A percentile compares a stretch with the other conserved stretches of the same genome.
phyloP scores from a whole-genome alignment of 2,888 invertebrate genomes.

The Hydropsyche betteni region DNA sequence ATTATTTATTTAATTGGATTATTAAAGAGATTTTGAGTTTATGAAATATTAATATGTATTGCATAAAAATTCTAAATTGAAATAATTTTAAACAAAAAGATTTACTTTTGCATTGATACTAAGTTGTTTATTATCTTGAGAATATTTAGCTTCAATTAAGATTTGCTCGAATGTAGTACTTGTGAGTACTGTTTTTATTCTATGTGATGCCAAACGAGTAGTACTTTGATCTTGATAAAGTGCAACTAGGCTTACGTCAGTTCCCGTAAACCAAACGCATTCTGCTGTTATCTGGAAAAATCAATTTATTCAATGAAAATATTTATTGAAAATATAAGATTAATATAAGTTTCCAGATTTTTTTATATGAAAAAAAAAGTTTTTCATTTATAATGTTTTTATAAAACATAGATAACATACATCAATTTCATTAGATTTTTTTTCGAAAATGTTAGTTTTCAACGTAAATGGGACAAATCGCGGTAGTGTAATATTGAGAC shows the following conservation, averaged over 20 bases:
- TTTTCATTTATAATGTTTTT: constrained; percentile 17
- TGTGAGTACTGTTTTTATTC: constrained; percentile 74
- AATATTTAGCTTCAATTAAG: constrained; percentile 71
- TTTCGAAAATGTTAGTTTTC: constrained; percentile 73
- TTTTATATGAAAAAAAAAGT: neutral
- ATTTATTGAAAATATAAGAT: too few relatives aligned
- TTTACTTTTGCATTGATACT: constrained; percentile 74
- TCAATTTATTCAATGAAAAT: constrained; percentile 35
- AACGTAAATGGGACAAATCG: constrained; percentile 76
- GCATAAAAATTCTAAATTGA: neutral
- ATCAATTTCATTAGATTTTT: constrained; percentile 73
- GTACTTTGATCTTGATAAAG: constrained; percentile 80
- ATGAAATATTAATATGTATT: too few relatives aligned
- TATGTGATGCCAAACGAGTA: constrained; percentile 70
- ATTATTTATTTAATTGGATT: neutral
- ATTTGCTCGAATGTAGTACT: constrained; percentile 80
- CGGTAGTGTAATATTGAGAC: constrained; percentile 78
- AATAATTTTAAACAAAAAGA: constrained; percentile 19
- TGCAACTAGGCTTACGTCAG: constrained; percentile 74
- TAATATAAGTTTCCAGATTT: too few relatives aligned
- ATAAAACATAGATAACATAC: constrained; percentile 60
- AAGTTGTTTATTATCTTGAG: constrained; percentile 74
- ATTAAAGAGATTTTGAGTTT: neutral
- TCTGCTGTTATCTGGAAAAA: constrained; percentile 70
- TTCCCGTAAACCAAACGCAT: constrained; percentile 84